Conservation (phyloP, 2,797 vertebrate species). For the Hafferia zeledoni region DNA sequence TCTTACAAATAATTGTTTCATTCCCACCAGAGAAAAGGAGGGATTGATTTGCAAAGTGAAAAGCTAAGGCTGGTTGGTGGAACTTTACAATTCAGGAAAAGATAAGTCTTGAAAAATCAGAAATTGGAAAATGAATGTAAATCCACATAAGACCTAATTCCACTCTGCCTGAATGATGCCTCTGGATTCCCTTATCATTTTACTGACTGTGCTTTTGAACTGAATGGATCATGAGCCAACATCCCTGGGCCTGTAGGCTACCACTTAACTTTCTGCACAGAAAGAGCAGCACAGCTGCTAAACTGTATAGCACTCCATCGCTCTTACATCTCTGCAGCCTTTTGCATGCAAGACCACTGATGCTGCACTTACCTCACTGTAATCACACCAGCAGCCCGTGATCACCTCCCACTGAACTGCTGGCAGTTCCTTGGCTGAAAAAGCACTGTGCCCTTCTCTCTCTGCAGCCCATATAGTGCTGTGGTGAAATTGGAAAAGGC, state of each 20-base stretch:
- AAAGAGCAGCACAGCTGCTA: not conserved
- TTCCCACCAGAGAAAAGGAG: not conserved
- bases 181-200: not conserved
- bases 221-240: not conserved
- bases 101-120: not conserved
- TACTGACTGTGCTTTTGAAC: not conserved
- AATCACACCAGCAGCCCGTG: not conserved
- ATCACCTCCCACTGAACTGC: not conserved
- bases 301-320: not conserved
- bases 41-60: not conserved
- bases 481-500: not conserved
- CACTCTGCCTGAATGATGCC: not conserved
- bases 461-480: not conserved
- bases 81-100: slow-evolving; percentile 6
- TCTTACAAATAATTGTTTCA: not conserved
- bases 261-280: not conserved
- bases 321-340: not conserved
- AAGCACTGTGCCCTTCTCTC: not conserved
- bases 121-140: slow-evolving; percentile 33
- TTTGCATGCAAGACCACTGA: not conserved
- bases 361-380: accelerated
- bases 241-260: not conserved
- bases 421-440: not conserved
- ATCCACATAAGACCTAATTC: slow-evolving; percentile 33
- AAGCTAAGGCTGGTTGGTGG: not conserved